Evolutionary conservation across 2,113 vertebrate genomes (phyloP), one percentile per base, ranked within the genome.

Genomic region (Brienomyrus brachyistius): DNA sequence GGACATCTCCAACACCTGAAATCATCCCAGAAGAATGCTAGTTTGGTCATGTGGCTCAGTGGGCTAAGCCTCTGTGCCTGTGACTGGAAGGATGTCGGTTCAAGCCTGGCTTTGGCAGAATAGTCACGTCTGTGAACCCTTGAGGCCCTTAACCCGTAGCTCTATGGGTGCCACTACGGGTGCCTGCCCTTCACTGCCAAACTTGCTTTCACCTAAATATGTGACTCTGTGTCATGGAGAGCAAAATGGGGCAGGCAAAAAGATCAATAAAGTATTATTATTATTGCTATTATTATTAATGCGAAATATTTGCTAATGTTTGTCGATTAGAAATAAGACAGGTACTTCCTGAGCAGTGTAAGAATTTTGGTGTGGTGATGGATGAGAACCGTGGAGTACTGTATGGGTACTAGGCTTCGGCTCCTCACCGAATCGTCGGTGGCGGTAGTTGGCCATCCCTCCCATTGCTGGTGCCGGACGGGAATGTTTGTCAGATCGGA

Each of bases 401-500:
- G 43, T 50, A 13, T 21, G 40, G 15, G n/a, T 87, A 40, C 13
- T 35, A 11, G 23, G 45, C 74, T 6, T 45, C 3, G 6, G 5
- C 1, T 19, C 89, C 97, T 97, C 96, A 99, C 98, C 0, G 97
- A 97, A 93, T 99, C 98, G 1, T 98, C 97, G 31, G 96, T 95
- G 66, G 97, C 98, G 93, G 98, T 96, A 47, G 96, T 8, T 9
- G 98, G 98, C 98, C 98, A 99, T 88, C 98, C 98, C 23, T 99
- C 98, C 98, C 98, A 99, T 87, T 97, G 89, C 90, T 99, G 98
- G 95, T 99, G 98, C 86, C 98, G 97, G 90, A 99, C 98, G 54
- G 97, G 98, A 95, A 99, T 99, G 91, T 99, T 99, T 17, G 98
- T 99, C 94, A 99, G 96, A 94, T 99, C 98, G 92, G 98, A 99